Evolutionary conservation across 2,888 invertebrate genomes (phyloP), one percentile per base, ranked within the genome.

Genomic region (Drosophila quinaria): DNA sequence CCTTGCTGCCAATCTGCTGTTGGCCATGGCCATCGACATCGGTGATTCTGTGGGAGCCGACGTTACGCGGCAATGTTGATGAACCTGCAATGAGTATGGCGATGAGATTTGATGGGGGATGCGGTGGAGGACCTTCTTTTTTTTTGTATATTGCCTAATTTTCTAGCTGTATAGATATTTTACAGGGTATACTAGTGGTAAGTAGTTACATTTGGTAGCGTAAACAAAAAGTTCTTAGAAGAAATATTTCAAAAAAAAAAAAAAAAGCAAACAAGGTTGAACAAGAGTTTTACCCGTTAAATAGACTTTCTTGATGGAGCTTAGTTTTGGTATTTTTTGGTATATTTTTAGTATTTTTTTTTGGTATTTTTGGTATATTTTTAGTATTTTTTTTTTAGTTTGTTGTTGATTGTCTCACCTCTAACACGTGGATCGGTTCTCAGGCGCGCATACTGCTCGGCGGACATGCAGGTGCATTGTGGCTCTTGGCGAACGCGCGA

Each of bases 391-490:
- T 54, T 49, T 11, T 15, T 2, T 29, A 2, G 29, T 8, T 29
- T 29, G 29, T 29, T 29, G 29, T 29, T 29, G 29, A 29, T 75
- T 74, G 68, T 90, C 90, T 90, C 91, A 91, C 91, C 91, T 91
- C 91, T 85, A 85, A 91, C 91, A 90, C 91, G 90, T 79, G 91
- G 91, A 91, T 91, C 91, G 85, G 90, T 91, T 90, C 97, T 95
- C 81, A 98, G 94, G 88, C 97, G 95, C 78, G 96, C 96, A 92
- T 97, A 97, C 93, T 98, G 98, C 93, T 98, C 98, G 85, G 97
- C 96, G 65, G 97, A 96, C 98, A 98, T 98, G 93, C 98, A 98
- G 77, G 98, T 98, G 94, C 98, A 98, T 92, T 98, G 98, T 47
- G 97, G 97, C 93, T 98, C 98, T 81, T 89, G 90, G 76, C 97